These are phyloP conservation scores for Cryptus viduatorius DNA, from an alignment of 2,888 invertebrate species.

Conservation along the genomic window DNA sequence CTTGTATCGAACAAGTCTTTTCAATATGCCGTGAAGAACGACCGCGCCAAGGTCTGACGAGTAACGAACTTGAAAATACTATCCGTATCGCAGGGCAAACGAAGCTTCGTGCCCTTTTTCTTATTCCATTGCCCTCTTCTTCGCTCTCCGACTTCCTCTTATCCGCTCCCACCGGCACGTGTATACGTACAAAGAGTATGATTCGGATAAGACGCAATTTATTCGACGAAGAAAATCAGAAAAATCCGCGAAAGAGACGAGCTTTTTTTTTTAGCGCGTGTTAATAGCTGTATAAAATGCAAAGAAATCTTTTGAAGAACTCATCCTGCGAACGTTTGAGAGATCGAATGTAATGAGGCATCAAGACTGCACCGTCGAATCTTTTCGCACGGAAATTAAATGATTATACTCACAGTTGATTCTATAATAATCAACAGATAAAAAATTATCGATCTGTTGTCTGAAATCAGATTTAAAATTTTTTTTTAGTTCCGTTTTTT, in stretches of 20 bases:
- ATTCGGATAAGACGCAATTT: constrained; percentile 5
- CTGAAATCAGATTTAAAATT: no score
- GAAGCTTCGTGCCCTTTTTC: neutral
- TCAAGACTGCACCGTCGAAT: no score
- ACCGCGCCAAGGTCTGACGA: constrained; percentile 1
- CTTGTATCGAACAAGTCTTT: neutral
- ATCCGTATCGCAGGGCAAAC: constrained; percentile 5
- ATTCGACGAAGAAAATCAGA: neutral
- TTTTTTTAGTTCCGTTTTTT: no score
- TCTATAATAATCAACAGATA: neutral
- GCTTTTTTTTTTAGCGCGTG: neutral
- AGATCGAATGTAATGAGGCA: no score
- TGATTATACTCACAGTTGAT: neutral
- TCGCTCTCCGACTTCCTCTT: neutral
- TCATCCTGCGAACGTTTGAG: no score
- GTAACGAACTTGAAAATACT: constrained; percentile 19
- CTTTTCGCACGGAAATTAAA: no score
- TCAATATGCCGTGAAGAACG: neutral
- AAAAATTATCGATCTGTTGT: neutral
- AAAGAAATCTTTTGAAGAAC: no score
- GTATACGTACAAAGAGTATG: neutral
- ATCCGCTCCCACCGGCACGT: neutral
- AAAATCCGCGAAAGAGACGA: neutral
- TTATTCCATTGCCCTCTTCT: neutral
- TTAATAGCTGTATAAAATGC: constrained; percentile 2